Evolutionary conservation across 1,140 invertebrate genomes (phyloP).

Genomic region (Ganaspis sp.): DNA sequence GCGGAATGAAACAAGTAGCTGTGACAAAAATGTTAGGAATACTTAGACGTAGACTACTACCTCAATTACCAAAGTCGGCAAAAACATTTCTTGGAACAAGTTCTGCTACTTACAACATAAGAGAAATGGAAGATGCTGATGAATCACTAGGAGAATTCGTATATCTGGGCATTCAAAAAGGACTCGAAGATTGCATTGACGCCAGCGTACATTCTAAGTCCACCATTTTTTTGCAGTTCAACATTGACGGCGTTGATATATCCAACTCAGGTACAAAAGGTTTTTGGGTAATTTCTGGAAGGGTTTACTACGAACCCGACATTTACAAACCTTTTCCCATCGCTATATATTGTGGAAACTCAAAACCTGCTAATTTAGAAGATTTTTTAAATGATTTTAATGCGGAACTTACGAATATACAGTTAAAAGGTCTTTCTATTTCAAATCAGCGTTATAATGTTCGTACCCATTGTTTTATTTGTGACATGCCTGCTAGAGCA

Average conservation of each 20-base stretch:
- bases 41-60: slow-evolving; percentile 21
- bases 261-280: slow-evolving; percentile 34
- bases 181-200: slow-evolving; percentile 35
- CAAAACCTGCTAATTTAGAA: slow-evolving; percentile 32
- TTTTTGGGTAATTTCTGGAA: slow-evolving; percentile 47
- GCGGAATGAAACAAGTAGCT: slow-evolving; percentile 22
- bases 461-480: slow-evolving; percentile 41
- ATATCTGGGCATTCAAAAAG: slow-evolving; percentile 37
- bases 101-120: slow-evolving; percentile 37
- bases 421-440: slow-evolving; percentile 37
- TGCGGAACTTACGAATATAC: slow-evolving; percentile 38
- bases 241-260: slow-evolving; percentile 42
- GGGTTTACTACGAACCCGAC: slow-evolving; percentile 33
- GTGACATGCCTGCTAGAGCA: slow-evolving; percentile 43
- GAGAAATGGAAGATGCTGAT: slow-evolving; percentile 28
- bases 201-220: slow-evolving; percentile 33
- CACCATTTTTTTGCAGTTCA: slow-evolving; percentile 36
- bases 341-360: slow-evolving; percentile 36
- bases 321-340: slow-evolving; percentile 43
- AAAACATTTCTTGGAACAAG: slow-evolving; percentile 40
- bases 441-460: slow-evolving; percentile 25
- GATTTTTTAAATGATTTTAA: slow-evolving; percentile 43
- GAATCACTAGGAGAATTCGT: slow-evolving; percentile 19
- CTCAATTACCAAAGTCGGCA: slow-evolving; percentile 35
- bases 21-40: slow-evolving; percentile 35